Conservation (phyloP, 2,888 invertebrate genomes). For the Erannis defoliaria region DNA sequence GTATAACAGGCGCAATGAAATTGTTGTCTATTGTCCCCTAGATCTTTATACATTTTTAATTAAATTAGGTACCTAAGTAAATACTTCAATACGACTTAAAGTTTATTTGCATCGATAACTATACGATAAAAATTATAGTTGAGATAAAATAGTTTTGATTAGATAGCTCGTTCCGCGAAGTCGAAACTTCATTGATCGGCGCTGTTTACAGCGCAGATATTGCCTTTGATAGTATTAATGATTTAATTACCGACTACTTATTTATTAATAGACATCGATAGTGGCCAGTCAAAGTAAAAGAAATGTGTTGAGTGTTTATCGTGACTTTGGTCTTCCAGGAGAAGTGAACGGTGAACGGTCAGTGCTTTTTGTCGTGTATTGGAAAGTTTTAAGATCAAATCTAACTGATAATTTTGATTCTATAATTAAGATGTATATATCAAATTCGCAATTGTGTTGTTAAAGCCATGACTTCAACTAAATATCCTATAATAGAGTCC, state of each 20-base stretch:
- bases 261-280: slow-evolving; percentile 23
- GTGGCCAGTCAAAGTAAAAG: slow-evolving; percentile 19
- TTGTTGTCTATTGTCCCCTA: not conserved
- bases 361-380: not conserved
- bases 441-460: not conserved
- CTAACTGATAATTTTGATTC: not conserved
- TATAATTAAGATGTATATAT: not conserved
- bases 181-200: slow-evolving; percentile 35
- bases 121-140: slow-evolving; percentile 38
- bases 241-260: slow-evolving; percentile 26
- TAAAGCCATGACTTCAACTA: not conserved
- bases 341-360: slow-evolving; percentile 3
- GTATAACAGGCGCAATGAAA: too few relatives aligned
- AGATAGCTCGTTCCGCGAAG: slow-evolving; percentile 49
- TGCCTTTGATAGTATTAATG: slow-evolving; percentile 27
- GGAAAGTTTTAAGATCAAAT: not conserved
- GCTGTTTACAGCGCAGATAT: slow-evolving; percentile 25
- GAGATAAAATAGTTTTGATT: slow-evolving; percentile 56
- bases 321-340: slow-evolving; percentile 3
- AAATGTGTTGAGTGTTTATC: slow-evolving; percentile 1
- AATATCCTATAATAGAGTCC: too few relatives aligned
- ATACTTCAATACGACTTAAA: slow-evolving; percentile 26
- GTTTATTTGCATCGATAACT: slow-evolving; percentile 47
- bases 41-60: slow-evolving; percentile 15
- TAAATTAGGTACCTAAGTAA: too few relatives aligned